These are phyloP conservation scores for Lota lota DNA, from an alignment of 2,113 vertebrate genomes.

Conservation along the genomic window DNA sequence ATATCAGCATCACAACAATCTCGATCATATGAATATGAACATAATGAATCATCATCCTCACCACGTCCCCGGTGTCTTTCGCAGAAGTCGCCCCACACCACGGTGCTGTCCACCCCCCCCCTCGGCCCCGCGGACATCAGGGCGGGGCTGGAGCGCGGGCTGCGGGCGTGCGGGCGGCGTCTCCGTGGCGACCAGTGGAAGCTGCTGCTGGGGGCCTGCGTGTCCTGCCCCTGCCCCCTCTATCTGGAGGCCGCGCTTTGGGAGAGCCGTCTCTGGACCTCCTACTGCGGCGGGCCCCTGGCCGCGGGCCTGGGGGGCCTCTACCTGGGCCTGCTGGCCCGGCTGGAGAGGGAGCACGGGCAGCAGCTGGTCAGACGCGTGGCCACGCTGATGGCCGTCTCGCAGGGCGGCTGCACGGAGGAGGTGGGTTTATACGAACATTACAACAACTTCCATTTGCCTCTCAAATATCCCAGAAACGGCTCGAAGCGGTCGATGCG, in stretches of 20 bases:
- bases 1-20: too few species aligned
- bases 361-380: slow-evolving; percentile 57
- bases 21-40: too few species aligned
- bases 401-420: slow-evolving; percentile 62
- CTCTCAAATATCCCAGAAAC: too few species aligned
- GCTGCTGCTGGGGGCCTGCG: slow-evolving; percentile 55
- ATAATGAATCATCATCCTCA: not conserved
- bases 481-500: too few species aligned
- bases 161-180: slow-evolving; percentile 44
- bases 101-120: slow-evolving; percentile 50
- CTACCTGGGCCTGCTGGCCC: slow-evolving; percentile 47
- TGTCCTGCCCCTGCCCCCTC: slow-evolving; percentile 63
- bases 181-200: slow-evolving; percentile 54
- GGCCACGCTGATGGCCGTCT: slow-evolving; percentile 57
- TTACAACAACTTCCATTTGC: too few species aligned
- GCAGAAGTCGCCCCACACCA: slow-evolving; percentile 46
- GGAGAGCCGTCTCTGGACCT: slow-evolving; percentile 62
- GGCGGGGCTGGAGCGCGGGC: slow-evolving; percentile 36
- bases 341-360: slow-evolving; percentile 64
- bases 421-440: slow-evolving; percentile 30
- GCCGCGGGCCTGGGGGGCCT: slow-evolving; percentile 44
- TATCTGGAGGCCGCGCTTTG: slow-evolving; percentile 58
- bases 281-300: slow-evolving; percentile 46
- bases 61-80: not conserved
- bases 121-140: slow-evolving; percentile 55